Base-by-base conservation (phyloP, 2,888 invertebrate genomes). In the Drosophila helvetica region DNA sequence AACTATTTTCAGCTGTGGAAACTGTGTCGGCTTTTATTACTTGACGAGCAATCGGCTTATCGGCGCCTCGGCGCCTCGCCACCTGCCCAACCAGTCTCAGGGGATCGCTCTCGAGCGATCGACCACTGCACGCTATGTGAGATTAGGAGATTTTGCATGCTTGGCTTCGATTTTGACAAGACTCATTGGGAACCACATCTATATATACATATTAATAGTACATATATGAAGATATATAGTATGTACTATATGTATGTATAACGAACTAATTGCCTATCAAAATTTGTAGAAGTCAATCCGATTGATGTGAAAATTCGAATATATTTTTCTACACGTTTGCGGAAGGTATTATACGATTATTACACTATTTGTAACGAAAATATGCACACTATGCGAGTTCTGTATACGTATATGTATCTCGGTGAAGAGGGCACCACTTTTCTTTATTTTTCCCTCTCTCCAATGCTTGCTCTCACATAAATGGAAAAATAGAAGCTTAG, bases 21-120 rank as follows among this genome's bases (percentile, higher is more conserved):
- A 38, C 38, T 38, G 38, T 15, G 38, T 38, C 38, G 38, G 15
- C 38, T 38, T 38, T 15, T 38, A 38, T 38, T 6, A 15, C 38
- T 38, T 38, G 38, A 15, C 38, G 38, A 38, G 38, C 15, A 38
- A 38, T 38, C 7, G 38, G 15, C 38, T 38, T 15, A 38, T 38
- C 38, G 38, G 38, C 38, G 38, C 38, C 38, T 38, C 38, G 38
- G 38, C 38, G 38, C 38, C 38, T 38, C 38, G 38, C 38, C 38
- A 38, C 38, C 38, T 38, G 38, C 38, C 38, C 7, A 38, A 38
- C 38, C 38, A 38, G 38, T 38, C 38, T 38, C 38, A 38, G 38
- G 15, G 38, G 38, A 38, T 38, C 15, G 38, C 7, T 38, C 38
- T 38, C 15, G 38, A 38, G 38, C 38, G 15, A 38, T 38, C 38